Evolutionary conservation across 2,797 vertebrate species (phyloP).

Genomic region (Rhodeus uyekii): DNA sequence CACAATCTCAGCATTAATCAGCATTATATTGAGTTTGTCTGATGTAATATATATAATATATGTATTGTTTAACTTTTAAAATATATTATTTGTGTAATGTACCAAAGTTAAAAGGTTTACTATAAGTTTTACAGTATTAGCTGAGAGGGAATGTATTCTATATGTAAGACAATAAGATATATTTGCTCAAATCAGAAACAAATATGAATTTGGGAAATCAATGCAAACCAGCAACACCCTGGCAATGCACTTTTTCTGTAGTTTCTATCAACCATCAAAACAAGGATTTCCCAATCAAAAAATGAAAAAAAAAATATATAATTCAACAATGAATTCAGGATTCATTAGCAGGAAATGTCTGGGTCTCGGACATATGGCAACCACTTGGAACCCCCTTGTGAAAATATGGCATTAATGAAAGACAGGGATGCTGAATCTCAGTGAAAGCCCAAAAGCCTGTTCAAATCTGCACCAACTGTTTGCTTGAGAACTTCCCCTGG

Average conservation of each 20-base stretch:
- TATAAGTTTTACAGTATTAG: background rate
- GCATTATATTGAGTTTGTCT: background rate
- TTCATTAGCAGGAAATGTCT: constrained; percentile 41
- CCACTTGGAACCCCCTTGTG: constrained; percentile 36
- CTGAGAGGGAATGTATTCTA: background rate
- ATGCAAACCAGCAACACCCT: background rate
- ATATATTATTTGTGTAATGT: background rate
- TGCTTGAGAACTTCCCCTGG: background rate
- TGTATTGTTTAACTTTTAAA: background rate
- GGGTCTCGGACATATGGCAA: constrained; percentile 40
- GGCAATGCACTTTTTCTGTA: background rate
- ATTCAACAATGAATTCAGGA: constrained; percentile 24
- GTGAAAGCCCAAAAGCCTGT: background rate
- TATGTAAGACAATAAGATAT: background rate
- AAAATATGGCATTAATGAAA: constrained; percentile 43
- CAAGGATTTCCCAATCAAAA: background rate
- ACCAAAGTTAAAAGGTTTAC: background rate
- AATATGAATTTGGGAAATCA: background rate
- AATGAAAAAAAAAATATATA: background rate
- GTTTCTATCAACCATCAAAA: background rate
- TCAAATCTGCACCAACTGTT: constrained; percentile 13
- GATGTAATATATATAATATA: background rate
- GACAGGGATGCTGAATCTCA: constrained; percentile 28
- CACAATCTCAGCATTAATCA: background rate
- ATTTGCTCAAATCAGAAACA: background rate